These are phyloP conservation scores for Ptychochromis oligacanthus DNA, from an alignment of 2,113 vertebrate genomes.

Conservation along the genomic window DNA sequence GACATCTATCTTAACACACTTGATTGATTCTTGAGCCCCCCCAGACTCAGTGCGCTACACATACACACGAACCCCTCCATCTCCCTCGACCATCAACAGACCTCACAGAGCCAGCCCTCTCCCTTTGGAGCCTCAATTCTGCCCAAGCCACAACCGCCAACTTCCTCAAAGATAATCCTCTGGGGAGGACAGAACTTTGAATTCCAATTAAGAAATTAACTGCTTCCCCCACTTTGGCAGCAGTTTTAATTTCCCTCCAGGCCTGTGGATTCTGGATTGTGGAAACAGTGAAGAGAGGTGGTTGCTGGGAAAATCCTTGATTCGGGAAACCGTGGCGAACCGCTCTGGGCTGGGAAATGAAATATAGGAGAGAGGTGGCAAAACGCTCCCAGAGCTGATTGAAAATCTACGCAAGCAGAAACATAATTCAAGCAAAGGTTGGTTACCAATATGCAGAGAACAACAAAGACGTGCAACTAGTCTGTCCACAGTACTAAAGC, in stretches of 20 bases:
- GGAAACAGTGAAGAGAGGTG: slow-evolving; percentile 37
- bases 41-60: slow-evolving; percentile 15
- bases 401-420: neutral
- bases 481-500: neutral
- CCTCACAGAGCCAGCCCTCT: slow-evolving; percentile 53
- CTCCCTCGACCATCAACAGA: slow-evolving; percentile 57
- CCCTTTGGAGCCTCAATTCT: slow-evolving; percentile 33
- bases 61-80: slow-evolving; percentile 39
- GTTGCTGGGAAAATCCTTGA: slow-evolving; percentile 19
- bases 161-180: slow-evolving; percentile 66
- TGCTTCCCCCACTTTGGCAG: slow-evolving; percentile 65
- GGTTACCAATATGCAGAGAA: neutral
- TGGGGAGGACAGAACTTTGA: slow-evolving; percentile 58
- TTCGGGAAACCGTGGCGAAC: slow-evolving; percentile 25
- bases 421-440: neutral
- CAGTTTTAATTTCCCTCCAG: slow-evolving; percentile 49
- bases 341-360: slow-evolving; percentile 16
- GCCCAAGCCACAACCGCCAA: slow-evolving; percentile 64
- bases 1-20: slow-evolving; percentile 56
- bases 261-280: slow-evolving; percentile 55
- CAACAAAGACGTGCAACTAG: neutral
- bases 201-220: slow-evolving; percentile 72
- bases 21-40: slow-evolving; percentile 46
- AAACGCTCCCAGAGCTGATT: neutral
- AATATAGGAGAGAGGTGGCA: neutral